Percentiles rank a stretch among this genome's conserved stretches.
Evolutionary conservation across 1,140 invertebrate species (phyloP).

Genomic region (Sinonovacula constricta): DNA sequence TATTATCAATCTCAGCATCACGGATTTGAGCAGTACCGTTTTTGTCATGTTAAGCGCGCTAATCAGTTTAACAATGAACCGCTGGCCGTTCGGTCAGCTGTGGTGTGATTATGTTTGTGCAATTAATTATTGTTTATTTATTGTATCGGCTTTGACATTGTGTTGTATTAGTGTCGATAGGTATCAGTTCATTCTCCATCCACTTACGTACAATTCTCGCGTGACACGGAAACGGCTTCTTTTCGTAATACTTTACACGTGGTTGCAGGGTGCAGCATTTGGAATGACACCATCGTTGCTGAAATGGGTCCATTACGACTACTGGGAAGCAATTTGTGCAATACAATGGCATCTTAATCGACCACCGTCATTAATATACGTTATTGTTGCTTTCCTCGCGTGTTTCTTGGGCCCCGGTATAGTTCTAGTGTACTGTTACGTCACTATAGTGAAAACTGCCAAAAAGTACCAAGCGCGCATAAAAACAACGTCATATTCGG

Average conservation of each 20-base stretch:
- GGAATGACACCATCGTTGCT: conserved; percentile 65
- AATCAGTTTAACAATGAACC: conserved; percentile 59
- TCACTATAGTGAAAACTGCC: conserved; percentile 60
- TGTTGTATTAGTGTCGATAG: conserved; percentile 75
- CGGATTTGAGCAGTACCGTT: conserved; percentile 69
- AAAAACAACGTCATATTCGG: not conserved
- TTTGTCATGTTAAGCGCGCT: conserved; percentile 73
- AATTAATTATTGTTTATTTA: conserved; percentile 76
- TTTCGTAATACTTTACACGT: conserved; percentile 62
- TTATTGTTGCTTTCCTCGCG: conserved; percentile 73
- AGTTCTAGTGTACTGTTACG: conserved; percentile 69
- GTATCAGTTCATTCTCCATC: conserved; percentile 67
- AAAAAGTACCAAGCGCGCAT: conserved; percentile 39
- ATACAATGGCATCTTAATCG: conserved; percentile 74
- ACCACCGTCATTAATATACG: conserved; percentile 66
- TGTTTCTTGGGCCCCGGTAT: conserved; percentile 75
- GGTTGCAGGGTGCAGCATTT: conserved; percentile 72
- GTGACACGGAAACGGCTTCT: conserved; percentile 60
- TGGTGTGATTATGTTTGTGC: conserved; percentile 72
- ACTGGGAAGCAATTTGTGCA: conserved; percentile 77
- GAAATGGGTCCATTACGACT: conserved; percentile 76
- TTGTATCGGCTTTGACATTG: conserved; percentile 76
- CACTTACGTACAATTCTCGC: conserved; percentile 64
- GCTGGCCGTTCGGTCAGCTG: conserved; percentile 55
- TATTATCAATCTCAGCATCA: conserved; percentile 73